Base-by-base conservation (phyloP, 2,113 vertebrate species). In the Poicephalus gulielmi region DNA sequence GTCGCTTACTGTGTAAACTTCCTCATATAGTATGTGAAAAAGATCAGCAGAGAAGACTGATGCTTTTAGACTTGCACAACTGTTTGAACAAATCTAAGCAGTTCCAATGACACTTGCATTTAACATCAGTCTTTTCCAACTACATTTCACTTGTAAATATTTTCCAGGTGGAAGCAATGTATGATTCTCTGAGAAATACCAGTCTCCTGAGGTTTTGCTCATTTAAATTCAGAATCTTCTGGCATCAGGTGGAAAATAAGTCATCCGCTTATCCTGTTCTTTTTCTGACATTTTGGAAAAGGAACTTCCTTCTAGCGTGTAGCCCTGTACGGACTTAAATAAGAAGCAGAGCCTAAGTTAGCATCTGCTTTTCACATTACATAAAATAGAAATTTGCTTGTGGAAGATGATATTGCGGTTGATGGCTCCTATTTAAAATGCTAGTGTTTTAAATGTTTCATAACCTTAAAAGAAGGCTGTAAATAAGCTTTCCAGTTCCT, bases 241-340 rank as follows among this genome's bases (percentile, higher is more conserved):
- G 59, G 73, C 80, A 92, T 96, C 79, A 94, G 88, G 82, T 85
- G 91, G 86, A 95, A 94, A 93, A 97, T 81, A 96, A 93, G 82
- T 94, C 77, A 86, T 82, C 83, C 69, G 25, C 86, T 96, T 87
- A 89, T 82, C 33, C 68, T 55, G 13, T 35, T 85, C 67, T 94
- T 79, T 66, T 57, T 90, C 49, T 96, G 94, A 96, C 90, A 95
- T 97, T 95, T 97, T 83, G 94, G 87, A 94, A 49, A 60, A 78
- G 33, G 73, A 92, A 67, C 15, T 73, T 95, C 78, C 76, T 96
- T 96, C 67, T 59, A 55, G 90, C 81, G 24, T 89, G 47, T 92
- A 88, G 79, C 84, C 66, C 81, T 86, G 7, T 67, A 37, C 50
- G 82, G 94, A 93, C 86, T 67, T 67, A 74, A 80, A 75, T 50